phyloP scores from a whole-genome alignment of 2,113 vertebrate species.

The Carlito syrichta region DNA sequence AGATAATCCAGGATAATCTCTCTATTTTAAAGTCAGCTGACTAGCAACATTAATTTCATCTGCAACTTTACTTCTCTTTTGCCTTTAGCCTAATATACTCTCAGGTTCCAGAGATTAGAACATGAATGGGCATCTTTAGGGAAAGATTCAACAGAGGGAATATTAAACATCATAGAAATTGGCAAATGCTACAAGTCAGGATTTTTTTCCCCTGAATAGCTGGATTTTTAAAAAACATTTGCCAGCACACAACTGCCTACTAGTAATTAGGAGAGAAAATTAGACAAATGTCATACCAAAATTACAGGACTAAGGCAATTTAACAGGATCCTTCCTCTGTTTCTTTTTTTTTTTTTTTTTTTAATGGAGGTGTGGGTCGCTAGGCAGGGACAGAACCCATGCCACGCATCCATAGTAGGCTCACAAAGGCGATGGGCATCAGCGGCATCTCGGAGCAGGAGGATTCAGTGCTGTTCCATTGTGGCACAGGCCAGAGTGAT shows the following conservation, averaged over 20 bases:
- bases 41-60: slow-evolving; percentile 13
- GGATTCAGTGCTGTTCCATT: not conserved
- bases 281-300: not conserved
- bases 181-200: not conserved
- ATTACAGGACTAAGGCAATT: not conserved
- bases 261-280: not conserved
- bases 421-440: not conserved
- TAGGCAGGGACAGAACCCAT: no score
- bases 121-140: not conserved
- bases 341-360: no score
- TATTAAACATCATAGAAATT: not conserved
- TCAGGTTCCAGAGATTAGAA: not conserved
- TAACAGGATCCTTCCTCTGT: no score
- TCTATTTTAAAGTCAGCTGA: not conserved
- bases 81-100: not conserved
- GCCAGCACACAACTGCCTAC: not conserved
- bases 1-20: not conserved
- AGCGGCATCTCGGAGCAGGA: not conserved
- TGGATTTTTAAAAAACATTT: not conserved
- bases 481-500: slow-evolving; percentile 88
- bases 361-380: no score
- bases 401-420: no score
- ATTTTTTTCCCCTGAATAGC: not conserved
- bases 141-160: not conserved
- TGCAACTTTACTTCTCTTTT: not conserved